Conservation (phyloP, 2,113 vertebrate species). For the Patagioenas fasciata region DNA sequence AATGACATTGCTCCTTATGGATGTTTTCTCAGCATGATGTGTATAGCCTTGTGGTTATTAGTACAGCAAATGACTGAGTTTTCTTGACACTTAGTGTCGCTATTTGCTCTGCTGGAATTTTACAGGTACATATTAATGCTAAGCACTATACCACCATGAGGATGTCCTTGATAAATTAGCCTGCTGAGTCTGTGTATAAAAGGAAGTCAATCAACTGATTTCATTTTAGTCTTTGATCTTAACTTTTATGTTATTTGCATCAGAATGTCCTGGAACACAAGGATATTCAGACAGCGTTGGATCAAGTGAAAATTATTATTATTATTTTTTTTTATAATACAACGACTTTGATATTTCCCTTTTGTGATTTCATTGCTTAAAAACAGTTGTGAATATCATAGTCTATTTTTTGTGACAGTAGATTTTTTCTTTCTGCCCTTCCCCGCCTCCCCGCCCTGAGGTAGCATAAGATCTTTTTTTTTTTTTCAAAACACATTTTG, state of each 20-base stretch:
- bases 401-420: neutral
- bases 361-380: neutral
- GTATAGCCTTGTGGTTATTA: slow-evolving; percentile 37
- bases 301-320: neutral
- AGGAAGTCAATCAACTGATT: neutral
- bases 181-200: neutral
- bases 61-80: slow-evolving; percentile 22
- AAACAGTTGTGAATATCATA: neutral
- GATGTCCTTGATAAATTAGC: slow-evolving; percentile 25
- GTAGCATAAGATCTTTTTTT: neutral
- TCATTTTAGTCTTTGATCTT: neutral
- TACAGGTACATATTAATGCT: neutral
- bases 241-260: neutral
- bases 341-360: neutral
- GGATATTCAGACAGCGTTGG: neutral
- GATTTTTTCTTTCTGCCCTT: too few relatives aligned
- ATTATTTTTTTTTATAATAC: neutral
- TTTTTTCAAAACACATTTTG: neutral
- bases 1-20: slow-evolving; percentile 44
- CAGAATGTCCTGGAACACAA: neutral
- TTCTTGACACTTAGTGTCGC: slow-evolving; percentile 18
- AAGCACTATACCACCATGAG: neutral
- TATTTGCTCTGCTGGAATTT: slow-evolving; percentile 48
- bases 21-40: slow-evolving; percentile 50
- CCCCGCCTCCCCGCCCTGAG: neutral